These are phyloP conservation scores for Maccullochella peelii DNA, from an alignment of 2,113 vertebrate species.

Conservation along the genomic window DNA sequence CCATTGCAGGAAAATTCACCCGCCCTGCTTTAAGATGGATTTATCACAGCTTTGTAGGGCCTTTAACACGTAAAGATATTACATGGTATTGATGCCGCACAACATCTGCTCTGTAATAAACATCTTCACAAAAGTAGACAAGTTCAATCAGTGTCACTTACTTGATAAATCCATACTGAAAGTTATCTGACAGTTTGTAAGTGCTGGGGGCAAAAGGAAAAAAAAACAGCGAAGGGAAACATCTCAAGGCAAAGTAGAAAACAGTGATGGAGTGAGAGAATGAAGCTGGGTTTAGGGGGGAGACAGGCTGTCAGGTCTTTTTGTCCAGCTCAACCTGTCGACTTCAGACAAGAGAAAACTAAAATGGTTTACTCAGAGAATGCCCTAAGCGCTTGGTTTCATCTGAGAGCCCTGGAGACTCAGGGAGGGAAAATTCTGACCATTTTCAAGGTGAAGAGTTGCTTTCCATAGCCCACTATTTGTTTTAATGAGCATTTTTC, in stretches of 20 bases:
- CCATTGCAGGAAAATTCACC: neutral
- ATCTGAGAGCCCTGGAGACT: conserved; percentile 53
- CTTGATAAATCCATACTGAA: conserved; percentile 66
- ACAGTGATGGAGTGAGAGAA: conserved; percentile 66
- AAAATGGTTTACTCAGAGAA: conserved; percentile 74
- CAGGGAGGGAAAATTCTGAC: conserved; percentile 26
- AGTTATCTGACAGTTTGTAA: conserved; percentile 68
- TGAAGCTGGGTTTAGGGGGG: conserved; percentile 50
- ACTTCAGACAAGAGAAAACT: conserved; percentile 73
- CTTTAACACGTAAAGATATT: conserved; percentile 29
- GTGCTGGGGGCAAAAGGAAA: conserved; percentile 37
- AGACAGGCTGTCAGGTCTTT: conserved; percentile 74
- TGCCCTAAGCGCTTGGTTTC: conserved; percentile 66
- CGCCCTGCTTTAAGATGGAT: conserved; percentile 16
- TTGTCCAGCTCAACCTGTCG: conserved; percentile 74
- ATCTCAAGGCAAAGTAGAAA: conserved; percentile 69
- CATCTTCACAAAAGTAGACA: conserved; percentile 41
- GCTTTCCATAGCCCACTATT: conserved; percentile 46
- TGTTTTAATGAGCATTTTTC: conserved; percentile 68
- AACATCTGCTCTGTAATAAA: conserved; percentile 50
- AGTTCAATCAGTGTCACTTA: conserved; percentile 50
- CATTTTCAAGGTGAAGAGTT: conserved; percentile 63
- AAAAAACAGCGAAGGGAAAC: conserved; percentile 52
- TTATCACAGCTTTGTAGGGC: conserved; percentile 33
- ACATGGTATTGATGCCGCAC: conserved; percentile 13